Percentiles rank a stretch among this genome's conserved stretches.
These are phyloP conservation scores for Pteromalus puparum DNA, from an alignment of 1,140 invertebrate species.

Conservation along the genomic window DNA sequence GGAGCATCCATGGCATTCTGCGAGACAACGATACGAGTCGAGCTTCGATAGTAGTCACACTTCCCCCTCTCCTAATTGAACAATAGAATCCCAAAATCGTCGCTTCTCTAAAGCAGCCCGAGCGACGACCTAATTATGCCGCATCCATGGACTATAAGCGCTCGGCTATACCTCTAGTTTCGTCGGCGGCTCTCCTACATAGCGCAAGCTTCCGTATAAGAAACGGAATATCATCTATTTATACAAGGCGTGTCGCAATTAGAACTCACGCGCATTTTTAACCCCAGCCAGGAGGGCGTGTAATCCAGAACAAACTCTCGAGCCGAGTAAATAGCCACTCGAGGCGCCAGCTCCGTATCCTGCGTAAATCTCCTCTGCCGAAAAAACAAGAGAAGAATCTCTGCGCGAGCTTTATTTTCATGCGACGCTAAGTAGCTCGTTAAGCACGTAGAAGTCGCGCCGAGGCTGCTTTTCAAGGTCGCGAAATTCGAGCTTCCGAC, in stretches of 20 bases:
- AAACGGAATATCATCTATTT: not conserved
- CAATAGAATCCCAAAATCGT: conserved; percentile 19
- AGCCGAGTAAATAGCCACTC: not conserved
- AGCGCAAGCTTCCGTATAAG: too few species aligned
- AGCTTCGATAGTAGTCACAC: too few species aligned
- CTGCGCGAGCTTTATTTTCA: conserved; percentile 14
- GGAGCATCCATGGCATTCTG: too few species aligned
- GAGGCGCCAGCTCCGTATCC: not conserved
- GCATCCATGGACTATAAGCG: not conserved
- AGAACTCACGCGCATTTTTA: not conserved
- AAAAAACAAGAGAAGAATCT: not conserved
- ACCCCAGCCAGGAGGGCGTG: not conserved
- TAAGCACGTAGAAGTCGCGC: conserved; percentile 19
- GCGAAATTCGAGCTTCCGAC: not conserved
- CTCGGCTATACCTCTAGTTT: not conserved
- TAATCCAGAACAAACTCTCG: not conserved
- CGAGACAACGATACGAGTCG: too few species aligned
- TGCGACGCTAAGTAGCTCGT: conserved; percentile 17
- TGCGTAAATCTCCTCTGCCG: not conserved
- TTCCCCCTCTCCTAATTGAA: not conserved
- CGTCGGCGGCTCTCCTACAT: too few species aligned
- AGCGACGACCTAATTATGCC: not conserved
- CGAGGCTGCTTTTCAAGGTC: conserved; percentile 22
- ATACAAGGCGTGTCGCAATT: not conserved
- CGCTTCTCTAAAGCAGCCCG: not conserved